Evolutionary conservation across 2,888 invertebrate species (phyloP).

Genomic region (Coenonympha glycerion): DNA sequence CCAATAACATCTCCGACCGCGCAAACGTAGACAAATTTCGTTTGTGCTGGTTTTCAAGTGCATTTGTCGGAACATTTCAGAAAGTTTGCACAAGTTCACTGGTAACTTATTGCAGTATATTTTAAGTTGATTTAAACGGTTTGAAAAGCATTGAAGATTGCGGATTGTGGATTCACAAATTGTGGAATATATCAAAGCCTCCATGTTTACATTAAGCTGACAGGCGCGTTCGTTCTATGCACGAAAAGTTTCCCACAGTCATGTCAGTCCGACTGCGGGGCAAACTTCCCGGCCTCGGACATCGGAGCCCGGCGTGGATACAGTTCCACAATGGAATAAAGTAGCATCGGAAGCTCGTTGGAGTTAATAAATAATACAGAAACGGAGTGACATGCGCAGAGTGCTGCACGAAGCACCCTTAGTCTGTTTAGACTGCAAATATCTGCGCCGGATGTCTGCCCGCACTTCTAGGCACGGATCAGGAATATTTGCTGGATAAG

Average conservation of each 20-base stretch:
- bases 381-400: conserved; percentile 70
- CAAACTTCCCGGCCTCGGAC: conserved; percentile 65
- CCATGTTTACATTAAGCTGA: conserved; percentile 67
- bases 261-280: conserved; percentile 63
- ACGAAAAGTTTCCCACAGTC: conserved; percentile 68
- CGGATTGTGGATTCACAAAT: too few species aligned
- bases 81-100: conserved; percentile 11
- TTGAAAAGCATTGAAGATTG: conserved; percentile 11
- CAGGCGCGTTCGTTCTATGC: conserved; percentile 71
- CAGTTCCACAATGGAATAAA: conserved; percentile 73
- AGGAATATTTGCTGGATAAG: conserved; percentile 27
- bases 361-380: conserved; percentile 75
- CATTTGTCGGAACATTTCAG: conserved; percentile 12
- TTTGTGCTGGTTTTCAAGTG: conserved; percentile 33
- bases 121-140: conserved; percentile 14
- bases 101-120: conserved; percentile 16
- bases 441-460: conserved; percentile 60
- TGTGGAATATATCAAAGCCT: conserved; percentile 45
- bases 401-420: conserved; percentile 55
- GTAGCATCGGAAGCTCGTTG: conserved; percentile 75
- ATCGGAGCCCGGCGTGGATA: conserved; percentile 61
- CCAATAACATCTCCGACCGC: conserved; percentile 66
- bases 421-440: conserved; percentile 73
- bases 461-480: conserved; percentile 30
- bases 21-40: conserved; percentile 41